These are phyloP conservation scores for Synchiropus splendidus DNA, from an alignment of 2,113 vertebrate genomes.

Conservation along the genomic window DNA sequence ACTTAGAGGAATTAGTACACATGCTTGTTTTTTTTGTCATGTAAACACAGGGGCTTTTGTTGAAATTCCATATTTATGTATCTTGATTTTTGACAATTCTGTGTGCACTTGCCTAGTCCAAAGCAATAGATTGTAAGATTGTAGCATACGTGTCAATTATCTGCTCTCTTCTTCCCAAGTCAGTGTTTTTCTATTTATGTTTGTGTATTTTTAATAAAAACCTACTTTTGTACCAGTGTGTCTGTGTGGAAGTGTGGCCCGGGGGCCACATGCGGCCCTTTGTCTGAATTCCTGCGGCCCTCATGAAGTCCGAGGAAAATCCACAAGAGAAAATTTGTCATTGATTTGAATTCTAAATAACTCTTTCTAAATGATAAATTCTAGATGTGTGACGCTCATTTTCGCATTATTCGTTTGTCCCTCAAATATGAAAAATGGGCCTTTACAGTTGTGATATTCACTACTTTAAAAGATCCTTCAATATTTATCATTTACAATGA, in stretches of 20 bases:
- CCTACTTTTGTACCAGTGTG: constrained; percentile 62
- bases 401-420: too few relatives aligned
- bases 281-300: too few relatives aligned
- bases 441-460: too few relatives aligned
- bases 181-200: constrained; percentile 68
- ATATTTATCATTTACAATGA: too few relatives aligned
- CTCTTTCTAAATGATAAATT: too few relatives aligned
- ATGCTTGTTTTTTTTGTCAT: constrained; percentile 51
- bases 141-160: constrained; percentile 47
- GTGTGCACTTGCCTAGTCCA: constrained; percentile 62
- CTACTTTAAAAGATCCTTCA: too few relatives aligned
- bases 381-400: too few relatives aligned
- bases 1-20: constrained; percentile 56
- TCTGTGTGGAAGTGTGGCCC: constrained; percentile 7
- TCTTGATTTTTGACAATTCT: constrained; percentile 64
- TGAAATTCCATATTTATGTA: constrained; percentile 65
- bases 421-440: too few relatives aligned
- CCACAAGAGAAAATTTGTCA: too few relatives aligned
- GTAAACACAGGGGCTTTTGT: constrained; percentile 62
- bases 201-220: constrained; percentile 65
- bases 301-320: too few relatives aligned
- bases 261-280: constrained; percentile 1
- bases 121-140: constrained; percentile 60
- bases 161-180: constrained; percentile 45
- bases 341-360: too few relatives aligned